These are phyloP conservation scores for Helogale parvula DNA, from an alignment of 2,113 vertebrate genomes.

Conservation along the genomic window DNA sequence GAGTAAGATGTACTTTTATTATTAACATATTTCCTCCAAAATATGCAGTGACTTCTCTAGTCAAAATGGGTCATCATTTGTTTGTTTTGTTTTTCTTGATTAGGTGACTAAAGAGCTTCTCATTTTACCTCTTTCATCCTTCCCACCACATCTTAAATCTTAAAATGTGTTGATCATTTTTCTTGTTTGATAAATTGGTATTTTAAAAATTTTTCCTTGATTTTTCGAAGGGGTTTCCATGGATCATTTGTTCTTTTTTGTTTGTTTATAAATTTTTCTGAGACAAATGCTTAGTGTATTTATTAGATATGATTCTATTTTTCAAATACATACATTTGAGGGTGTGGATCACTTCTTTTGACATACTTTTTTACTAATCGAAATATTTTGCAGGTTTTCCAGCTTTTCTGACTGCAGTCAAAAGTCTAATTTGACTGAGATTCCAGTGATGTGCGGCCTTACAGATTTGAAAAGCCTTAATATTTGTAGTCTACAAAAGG, in stretches of 20 bases:
- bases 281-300: neutral
- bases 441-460: neutral
- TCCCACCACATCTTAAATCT: neutral
- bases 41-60: neutral
- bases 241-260: neutral
- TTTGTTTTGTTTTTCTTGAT: neutral
- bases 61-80: neutral
- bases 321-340: neutral
- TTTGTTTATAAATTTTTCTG: neutral
- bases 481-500: neutral
- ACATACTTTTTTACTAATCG: neutral
- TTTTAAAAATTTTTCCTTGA: neutral
- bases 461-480: neutral
- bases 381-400: neutral
- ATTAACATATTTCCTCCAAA: neutral
- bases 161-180: neutral
- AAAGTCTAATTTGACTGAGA: neutral
- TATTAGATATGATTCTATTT: neutral
- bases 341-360: neutral
- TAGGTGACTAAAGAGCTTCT: neutral
- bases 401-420: neutral
- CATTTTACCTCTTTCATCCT: neutral
- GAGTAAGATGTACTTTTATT: neutral
- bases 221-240: neutral
- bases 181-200: neutral